Conservation (phyloP, 2,113 vertebrate genomes). For the Pipra filicauda region DNA sequence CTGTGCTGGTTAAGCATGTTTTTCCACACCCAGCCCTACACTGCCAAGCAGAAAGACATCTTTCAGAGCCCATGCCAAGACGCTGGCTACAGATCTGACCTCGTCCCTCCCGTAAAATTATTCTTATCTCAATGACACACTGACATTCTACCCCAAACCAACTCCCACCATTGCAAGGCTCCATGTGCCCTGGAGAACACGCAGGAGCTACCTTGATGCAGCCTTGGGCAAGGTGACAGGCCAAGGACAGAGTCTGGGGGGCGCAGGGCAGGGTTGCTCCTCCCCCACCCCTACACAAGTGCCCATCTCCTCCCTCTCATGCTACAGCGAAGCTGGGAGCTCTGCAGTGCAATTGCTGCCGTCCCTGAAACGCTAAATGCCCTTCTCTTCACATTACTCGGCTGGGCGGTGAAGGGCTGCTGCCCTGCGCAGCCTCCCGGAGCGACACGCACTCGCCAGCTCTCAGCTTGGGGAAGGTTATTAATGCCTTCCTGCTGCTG, state of each 20-base stretch:
- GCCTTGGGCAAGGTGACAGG: background rate
- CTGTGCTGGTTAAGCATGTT: accelerated
- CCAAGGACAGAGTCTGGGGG: background rate
- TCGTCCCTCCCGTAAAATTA: background rate
- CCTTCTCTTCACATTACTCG: background rate
- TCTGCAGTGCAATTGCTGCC: accelerated
- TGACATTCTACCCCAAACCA: accelerated
- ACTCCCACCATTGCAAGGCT: accelerated
- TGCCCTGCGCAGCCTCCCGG: background rate
- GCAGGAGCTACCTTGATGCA: background rate
- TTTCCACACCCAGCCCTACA: background rate
- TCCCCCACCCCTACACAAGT: accelerated
- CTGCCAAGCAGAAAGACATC: background rate
- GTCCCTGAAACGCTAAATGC: background rate
- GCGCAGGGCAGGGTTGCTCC: background rate
- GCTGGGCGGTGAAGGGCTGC: background rate
- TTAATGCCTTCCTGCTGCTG: background rate
- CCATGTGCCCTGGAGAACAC: accelerated
- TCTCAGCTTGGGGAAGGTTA: background rate
- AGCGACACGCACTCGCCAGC: accelerated
- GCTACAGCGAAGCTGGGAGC: background rate
- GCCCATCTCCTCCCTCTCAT: background rate
- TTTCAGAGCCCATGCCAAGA: background rate
- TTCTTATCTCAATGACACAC: background rate
- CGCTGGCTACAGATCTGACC: background rate